phyloP scores from a whole-genome alignment of 2,113 vertebrate species.

The Ochotona curzoniae region DNA sequence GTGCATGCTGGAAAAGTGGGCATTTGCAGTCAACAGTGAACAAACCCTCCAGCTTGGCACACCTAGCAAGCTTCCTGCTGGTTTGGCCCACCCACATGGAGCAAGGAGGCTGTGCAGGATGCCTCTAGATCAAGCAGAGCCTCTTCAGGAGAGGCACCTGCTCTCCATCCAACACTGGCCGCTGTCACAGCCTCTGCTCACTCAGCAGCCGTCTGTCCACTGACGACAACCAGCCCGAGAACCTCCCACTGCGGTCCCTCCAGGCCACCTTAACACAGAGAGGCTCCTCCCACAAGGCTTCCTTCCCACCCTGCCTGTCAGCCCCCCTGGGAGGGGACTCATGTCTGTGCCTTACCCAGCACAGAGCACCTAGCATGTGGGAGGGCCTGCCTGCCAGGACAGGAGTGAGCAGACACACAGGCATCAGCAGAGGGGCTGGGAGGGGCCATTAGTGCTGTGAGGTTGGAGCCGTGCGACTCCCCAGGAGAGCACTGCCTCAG shows the following conservation, averaged over 20 bases:
- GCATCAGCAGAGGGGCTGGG: neutral
- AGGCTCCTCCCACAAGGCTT: neutral
- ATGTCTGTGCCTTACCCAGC: neutral
- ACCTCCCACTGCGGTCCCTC: neutral
- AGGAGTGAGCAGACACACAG: accelerated
- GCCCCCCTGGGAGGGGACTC: neutral
- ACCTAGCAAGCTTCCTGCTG: too few species aligned
- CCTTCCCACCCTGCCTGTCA: neutral
- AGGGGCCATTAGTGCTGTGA: accelerated
- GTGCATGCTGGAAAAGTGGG: too few species aligned
- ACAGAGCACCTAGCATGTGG: neutral
- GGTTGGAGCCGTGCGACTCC: neutral
- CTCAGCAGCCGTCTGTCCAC: neutral
- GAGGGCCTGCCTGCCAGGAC: accelerated
- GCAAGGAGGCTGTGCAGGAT: neutral
- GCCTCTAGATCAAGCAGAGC: neutral
- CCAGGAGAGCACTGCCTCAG: neutral
- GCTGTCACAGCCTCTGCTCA: too few species aligned
- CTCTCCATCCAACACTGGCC: too few species aligned
- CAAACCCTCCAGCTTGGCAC: too few species aligned
- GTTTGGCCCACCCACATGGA: too few species aligned
- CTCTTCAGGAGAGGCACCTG: neutral
- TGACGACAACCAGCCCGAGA: accelerated
- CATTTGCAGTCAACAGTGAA: too few species aligned
- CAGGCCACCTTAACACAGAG: neutral